Evolutionary conservation across 2,113 vertebrate species (phyloP), one percentile per base, ranked within the genome.

Genomic region (Phalacrocorax brasilianus): DNA sequence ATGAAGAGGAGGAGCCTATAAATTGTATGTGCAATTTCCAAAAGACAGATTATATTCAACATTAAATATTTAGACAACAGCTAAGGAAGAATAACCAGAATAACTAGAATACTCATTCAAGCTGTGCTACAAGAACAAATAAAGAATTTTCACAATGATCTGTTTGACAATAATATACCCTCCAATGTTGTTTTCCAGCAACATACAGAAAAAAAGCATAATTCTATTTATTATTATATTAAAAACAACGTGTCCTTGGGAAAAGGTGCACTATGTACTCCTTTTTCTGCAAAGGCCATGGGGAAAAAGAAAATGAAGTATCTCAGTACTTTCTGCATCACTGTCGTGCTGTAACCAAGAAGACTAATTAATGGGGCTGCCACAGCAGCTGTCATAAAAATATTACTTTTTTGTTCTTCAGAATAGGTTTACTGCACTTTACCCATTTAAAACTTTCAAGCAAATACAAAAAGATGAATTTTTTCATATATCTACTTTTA

Each of bases 121-220:
- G 89, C 62, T 38, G 44, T 45, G 32, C 38, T 28, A 44, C 20
- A 75, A 59, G 22, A n/a, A 26, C 53, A 96, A 93, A 79, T 88
- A 91, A 91, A 91, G 50, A 84, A 33, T 88, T 96, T 97, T 95
- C 71, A 72, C 85, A 68, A 97, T 11, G 8, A 74, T 93, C 50
- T 93, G 68, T 91, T 96, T 80, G 58, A 94, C 61, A 93, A 88
- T 89, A 94, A 97, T 40, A 76, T 8, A 97, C 75, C 42, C 61
- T 93, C 63, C 84, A 91, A 23, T 40, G 35, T 44, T 95, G 44
- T 85, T 93, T 96, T 96, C 75, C 63, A 89, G 82, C 79, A 88
- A 66, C 38, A 77, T 85, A 53, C 38, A 56, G 81, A n/a, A 52
- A 81, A 97, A 95, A 80, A 6, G 11, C 30, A 56, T 52, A 42